Evolutionary conservation across 2,888 invertebrate species (phyloP), one percentile per base, ranked within the genome.

Genomic region (Microchrysa polita): DNA sequence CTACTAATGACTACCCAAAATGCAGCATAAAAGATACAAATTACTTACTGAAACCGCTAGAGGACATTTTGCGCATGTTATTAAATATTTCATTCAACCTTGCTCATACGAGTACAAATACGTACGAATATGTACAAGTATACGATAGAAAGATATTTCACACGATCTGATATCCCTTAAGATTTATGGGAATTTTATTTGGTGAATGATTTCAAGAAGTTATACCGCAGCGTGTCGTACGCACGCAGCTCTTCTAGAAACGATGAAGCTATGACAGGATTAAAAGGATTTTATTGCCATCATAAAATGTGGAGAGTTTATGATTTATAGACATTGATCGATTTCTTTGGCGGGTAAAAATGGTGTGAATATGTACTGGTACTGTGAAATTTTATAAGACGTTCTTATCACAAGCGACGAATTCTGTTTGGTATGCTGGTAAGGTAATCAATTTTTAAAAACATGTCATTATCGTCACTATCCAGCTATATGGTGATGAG

Each of bases 181-280:
- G 69, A 69, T 69, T 69, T 69, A 69, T 69, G 69, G 40, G 12
- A 27, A 55, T 40, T 69, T 69, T 55, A 69, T 69, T 67, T 53
- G 40, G n/a, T 57, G 52, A 57, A 42, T 53, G 57, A 20, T 57
- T 63, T 69, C 42, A 69, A 69, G 69, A 40, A 69, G 40, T 53
- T 67, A 34, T n/a, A n/a, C n/a, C n/a, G n/a, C n/a, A n/a, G n/a
- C n/a, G n/a, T n/a, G n/a, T n/a, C n/a, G n/a, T n/a, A n/a, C n/a
- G n/a, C n/a, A n/a, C 57, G 40, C 40, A 48, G 27, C 23, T 52
- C n/a, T n/a, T n/a, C n/a, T n/a, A n/a, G 61, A 16, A 40, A n/a
- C 40, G 61, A 61, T 34, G 61, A 61, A n/a, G n/a, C 69, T 40
- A 5, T 34, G 69, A 14, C 69, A 55, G 42, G 55, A 69, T 57